Percentiles rank a stretch among this genome's conserved stretches.
Conservation (phyloP, 2,113 vertebrate species). For the Vireo altiloquus region DNA sequence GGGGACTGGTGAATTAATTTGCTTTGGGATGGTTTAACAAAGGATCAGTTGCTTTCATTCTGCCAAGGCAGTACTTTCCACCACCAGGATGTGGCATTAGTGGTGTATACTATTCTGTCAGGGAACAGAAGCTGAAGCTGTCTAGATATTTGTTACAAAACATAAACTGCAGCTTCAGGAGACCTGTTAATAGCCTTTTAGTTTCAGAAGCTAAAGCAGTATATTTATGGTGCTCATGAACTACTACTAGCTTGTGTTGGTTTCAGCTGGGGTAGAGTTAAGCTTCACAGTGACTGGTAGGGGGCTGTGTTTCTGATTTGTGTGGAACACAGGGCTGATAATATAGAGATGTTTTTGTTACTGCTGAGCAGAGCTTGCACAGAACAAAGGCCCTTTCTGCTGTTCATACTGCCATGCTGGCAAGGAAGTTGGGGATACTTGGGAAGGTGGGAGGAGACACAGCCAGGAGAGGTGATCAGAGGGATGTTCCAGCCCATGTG, state of each 20-base stretch:
- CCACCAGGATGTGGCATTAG: neutral
- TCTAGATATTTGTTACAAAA: neutral
- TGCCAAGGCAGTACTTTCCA: neutral
- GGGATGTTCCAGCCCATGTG: neutral
- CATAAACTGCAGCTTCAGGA: neutral
- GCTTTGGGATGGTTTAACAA: neutral
- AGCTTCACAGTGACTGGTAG: neutral
- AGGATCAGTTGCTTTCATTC: neutral
- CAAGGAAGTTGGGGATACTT: accelerated
- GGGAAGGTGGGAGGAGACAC: neutral
- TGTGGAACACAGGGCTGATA: neutral
- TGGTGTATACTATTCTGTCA: neutral
- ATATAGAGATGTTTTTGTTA: neutral
- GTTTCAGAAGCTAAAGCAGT: neutral
- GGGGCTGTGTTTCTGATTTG: neutral
- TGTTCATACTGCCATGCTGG: accelerated
- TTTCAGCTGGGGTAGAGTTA: neutral
- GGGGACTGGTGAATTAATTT: neutral
- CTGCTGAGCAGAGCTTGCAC: neutral
- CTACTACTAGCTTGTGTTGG: neutral
- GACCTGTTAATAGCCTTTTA: neutral
- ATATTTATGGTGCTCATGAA: neutral
- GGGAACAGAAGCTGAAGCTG: neutral
- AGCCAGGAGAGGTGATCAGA: neutral
- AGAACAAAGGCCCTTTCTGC: neutral